Evolutionary conservation across 2,797 vertebrate species (phyloP), one percentile per base, ranked within the genome.

Genomic region (Enteromius anoplus): DNA sequence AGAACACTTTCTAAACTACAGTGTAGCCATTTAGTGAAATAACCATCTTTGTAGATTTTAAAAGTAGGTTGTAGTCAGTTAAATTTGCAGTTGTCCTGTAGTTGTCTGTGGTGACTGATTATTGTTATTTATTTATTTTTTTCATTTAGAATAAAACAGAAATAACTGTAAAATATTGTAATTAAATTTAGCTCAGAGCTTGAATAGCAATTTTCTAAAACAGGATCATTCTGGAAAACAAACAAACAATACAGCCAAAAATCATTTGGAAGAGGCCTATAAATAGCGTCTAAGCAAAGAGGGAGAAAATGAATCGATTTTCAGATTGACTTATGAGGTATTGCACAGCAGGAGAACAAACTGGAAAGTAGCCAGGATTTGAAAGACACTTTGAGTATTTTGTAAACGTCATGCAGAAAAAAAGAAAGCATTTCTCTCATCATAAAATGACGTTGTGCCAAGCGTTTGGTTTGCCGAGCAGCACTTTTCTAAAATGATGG

Each of bases 61-160:
- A 65, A 83, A 84, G 26, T 75, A 81, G 53, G 34, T 34, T 83
- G 49, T 66, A 66, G 77, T 62, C 45, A 64, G n/a, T 81, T 53
- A 32, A 23, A 64, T 45, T 49, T 45, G 7, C 64, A 49, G n/a
- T 65, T 78, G 66, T 68, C 47, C 14, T 42, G 66, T 55, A 19
- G 10, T 64, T 14, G 11, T 60, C 23, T 60, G 49, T 55, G 37
- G 19, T 79, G 42, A 5, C 12, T 42, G n/a, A 60, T 64, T 75
- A 58, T 23, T 75, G 32, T 23, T 75, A 23, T 40, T 26, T 26
- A 26, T 26, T 26, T 26, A n/a, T 40, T 17, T 58, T 23, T 29
- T 5, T 15, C 14, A 62, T 58, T 26, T 60, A 42, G 14, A 40
- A 58, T 14, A 23, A 23, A 75, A 75, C 21, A 21, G 1, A n/a